phyloP scores from a whole-genome alignment of 2,888 invertebrate genomes.

The Selenia dentaria region DNA sequence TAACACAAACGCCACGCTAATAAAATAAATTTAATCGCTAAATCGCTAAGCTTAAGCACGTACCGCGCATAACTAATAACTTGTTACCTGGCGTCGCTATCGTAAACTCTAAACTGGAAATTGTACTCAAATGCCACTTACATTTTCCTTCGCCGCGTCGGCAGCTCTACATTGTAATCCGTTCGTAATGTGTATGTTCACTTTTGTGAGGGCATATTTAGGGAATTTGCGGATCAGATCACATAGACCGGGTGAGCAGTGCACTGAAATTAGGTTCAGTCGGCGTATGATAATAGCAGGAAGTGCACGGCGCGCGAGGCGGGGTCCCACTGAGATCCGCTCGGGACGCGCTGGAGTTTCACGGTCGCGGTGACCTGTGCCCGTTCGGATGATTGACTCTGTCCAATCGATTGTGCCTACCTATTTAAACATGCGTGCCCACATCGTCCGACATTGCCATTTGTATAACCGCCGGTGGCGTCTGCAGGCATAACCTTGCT shows the following conservation, averaged over 20 bases:
- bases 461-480: constrained; percentile 40
- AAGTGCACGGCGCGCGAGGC: constrained; percentile 70
- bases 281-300: constrained; percentile 46
- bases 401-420: constrained; percentile 75
- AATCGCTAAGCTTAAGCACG: constrained; percentile 7
- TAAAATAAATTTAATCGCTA: constrained; percentile 7
- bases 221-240: constrained; percentile 29
- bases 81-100: constrained; percentile 10
- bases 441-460: constrained; percentile 52
- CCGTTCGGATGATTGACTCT: constrained; percentile 75
- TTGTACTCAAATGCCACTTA: constrained; percentile 52
- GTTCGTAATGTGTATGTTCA: constrained; percentile 52
- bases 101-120: constrained; percentile 23
- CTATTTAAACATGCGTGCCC: constrained; percentile 63
- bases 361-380: constrained; percentile 77
- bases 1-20: too few relatives aligned
- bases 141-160: constrained; percentile 74
- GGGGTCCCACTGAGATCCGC: constrained; percentile 59
- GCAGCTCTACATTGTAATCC: constrained; percentile 76
- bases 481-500: constrained; percentile 56
- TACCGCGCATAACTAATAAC: constrained; percentile 1
- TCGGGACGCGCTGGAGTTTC: constrained; percentile 66
- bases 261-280: constrained; percentile 31
- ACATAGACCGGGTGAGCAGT: constrained; percentile 15
- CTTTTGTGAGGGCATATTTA: constrained; percentile 46